Base-by-base conservation (phyloP, 1,140 invertebrate species). In the Coptotermes formosanus region DNA sequence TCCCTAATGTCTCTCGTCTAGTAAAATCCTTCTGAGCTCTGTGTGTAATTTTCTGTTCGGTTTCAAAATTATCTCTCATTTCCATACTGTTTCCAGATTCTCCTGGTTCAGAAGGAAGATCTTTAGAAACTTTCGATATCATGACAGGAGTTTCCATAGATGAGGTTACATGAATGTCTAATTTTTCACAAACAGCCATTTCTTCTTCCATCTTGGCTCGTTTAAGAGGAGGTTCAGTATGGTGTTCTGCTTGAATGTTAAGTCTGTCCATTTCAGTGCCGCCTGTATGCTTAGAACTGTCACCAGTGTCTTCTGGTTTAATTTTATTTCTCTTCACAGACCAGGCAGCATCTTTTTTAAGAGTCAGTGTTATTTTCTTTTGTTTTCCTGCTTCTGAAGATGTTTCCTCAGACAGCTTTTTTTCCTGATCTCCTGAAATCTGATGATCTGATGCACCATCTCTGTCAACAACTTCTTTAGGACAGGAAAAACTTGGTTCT, bases 331-430 rank as follows among this genome's bases (percentile, higher is more conserved):
- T 83, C 82, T 86, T 83, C 52, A 86, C 86, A 84, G 86, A 86
- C 86, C 86, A 86, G 9, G 86, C 82, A 69, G 86, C 82, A 84
- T 84, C 69, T 81, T 86, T 86, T 55, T 84, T 86, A 52, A 86
- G 59, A 44, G 86, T 86, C 25, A 86, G 52, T 55, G 82, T 86
- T 25, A 86, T 86, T 84, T 86, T 86, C 52, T 84, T 55, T 38
- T 25, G 44, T 84, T 86, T 84, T 55, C 82, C 83, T 84, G 19
- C 83, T 16, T 59, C 45, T 30, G 64, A 30, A 75, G 64, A 25
- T 30, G 7, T 30, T 75, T 30, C 64, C 6, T 75, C 64, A 30
- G 64, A 75, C 14, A 30, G 1, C n/a, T 75, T 75, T 14, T 8
- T 75, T 75, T 75, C 64, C 64, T 75, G 64, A 30, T 75, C n/a